Conservation (phyloP, 1,140 invertebrate genomes). For the Popillia japonica region DNA sequence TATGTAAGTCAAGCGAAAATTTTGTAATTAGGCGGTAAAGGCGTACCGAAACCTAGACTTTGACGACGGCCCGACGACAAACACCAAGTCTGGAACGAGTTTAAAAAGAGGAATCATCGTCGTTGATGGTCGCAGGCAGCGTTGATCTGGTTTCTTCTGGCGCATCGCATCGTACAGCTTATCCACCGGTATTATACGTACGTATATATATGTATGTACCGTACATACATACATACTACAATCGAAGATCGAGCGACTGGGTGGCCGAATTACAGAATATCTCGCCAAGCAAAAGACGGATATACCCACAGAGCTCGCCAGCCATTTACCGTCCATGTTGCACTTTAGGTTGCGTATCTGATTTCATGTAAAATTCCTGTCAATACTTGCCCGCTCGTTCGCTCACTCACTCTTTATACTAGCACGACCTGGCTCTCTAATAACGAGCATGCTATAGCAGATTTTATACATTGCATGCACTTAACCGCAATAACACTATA, state of each 20-base stretch:
- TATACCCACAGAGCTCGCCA: not conserved
- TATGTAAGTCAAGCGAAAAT: too few relatives aligned
- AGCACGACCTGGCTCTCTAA: not conserved
- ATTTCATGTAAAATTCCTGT: slow-evolving; percentile 17
- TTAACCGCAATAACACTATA: not conserved
- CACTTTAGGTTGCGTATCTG: not conserved
- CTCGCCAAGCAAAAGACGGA: not conserved
- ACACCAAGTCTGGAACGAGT: not conserved
- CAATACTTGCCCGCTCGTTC: not conserved
- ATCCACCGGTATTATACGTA: not conserved
- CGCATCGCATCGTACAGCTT: not conserved
- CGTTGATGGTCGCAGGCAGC: not conserved
- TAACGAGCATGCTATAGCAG: not conserved
- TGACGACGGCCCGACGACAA: not conserved
- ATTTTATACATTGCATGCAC: too few relatives aligned
- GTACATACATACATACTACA: not conserved
- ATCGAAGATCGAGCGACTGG: not conserved
- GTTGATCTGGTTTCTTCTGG: slow-evolving; percentile 21
- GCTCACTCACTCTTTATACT: not conserved
- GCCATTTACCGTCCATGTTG: too few relatives aligned
- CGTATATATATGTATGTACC: too few relatives aligned
- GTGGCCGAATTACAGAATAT: slow-evolving; percentile 25
- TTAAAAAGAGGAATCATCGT: not conserved
- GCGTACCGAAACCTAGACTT: not conserved
- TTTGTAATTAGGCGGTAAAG: not conserved